Evolutionary conservation across 2,888 invertebrate genomes (phyloP), one percentile per base, ranked within the genome.

Genomic region (Andrena camellia): DNA sequence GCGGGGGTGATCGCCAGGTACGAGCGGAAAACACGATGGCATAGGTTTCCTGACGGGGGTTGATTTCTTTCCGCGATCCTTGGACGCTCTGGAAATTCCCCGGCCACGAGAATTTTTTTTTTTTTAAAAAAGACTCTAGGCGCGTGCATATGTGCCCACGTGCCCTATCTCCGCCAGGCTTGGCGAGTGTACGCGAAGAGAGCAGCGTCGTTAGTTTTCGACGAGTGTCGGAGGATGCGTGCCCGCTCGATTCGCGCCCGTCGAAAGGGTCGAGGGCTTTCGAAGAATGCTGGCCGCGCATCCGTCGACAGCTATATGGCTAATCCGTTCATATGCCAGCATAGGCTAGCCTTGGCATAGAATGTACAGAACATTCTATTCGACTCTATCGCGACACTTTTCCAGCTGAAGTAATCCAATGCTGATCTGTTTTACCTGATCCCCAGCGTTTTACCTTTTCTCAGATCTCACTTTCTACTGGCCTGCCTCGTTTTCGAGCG

Each of bases 221-320:
- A 54, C 59, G 31, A 23, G n/a, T 20, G 48, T 5, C 48, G 29
- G 33, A 35, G 59, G 17, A 23, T 50, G 48, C 13, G n/a, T 26
- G 48, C 52, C n/a, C 20, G 0, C 20, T 26, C 20, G n/a, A 52
- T 70, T 64, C 70, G 66, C 66, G 13, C 35, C n/a, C 35, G 2
- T 60, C 26, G 71, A 60, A 80, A 80, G 59, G 31, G 54, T 66
- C 7, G 52, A 71, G 26, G 10, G 52, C 20, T 78, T 48, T 26
- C n/a, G 2, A 63, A 35, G 10, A 62, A 17, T 50, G 54, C 33
- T 57, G 10, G 26, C 29, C 42, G 52, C 42, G 33, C 62, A 79
- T 67, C 50, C 23, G n/a, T 52, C 31, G 48, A 69, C 13, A 7
- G n/a, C 42, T 48, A 10, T 33, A 35, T 13, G 50, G n/a, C 10